These are phyloP conservation scores for Elephas maximus DNA, from an alignment of 2,113 vertebrate genomes.

Conservation along the genomic window DNA sequence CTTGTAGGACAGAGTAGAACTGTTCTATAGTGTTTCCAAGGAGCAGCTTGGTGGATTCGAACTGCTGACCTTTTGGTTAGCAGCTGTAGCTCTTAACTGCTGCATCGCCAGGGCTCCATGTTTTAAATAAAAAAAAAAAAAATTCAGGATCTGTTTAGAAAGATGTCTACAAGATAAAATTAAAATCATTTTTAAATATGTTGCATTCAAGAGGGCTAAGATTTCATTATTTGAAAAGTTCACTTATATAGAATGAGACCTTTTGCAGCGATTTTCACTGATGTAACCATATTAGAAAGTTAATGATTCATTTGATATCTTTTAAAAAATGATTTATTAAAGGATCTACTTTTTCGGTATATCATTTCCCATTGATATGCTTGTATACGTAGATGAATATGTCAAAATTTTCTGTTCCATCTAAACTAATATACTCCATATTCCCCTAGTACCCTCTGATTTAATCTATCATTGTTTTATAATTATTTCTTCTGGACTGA, in stretches of 20 bases:
- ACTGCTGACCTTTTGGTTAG: too few species aligned
- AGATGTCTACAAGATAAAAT: slow-evolving; percentile 1
- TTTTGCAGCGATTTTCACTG: background rate
- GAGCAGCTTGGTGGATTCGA: too few species aligned
- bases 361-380: background rate
- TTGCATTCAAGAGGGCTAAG: background rate
- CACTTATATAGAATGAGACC: background rate
- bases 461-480: background rate
- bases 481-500: background rate
- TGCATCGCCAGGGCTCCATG: background rate
- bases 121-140: background rate
- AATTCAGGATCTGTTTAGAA: background rate
- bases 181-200: background rate
- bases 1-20: too few species aligned
- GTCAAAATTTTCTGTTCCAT: background rate
- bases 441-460: background rate
- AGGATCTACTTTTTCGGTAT: background rate
- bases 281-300: background rate
- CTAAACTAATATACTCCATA: background rate
- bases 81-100: too few species aligned
- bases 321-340: background rate
- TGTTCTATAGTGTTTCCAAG: too few species aligned
- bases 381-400: background rate
- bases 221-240: slow-evolving; percentile 48
- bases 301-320: slow-evolving; percentile 1